phyloP scores from a whole-genome alignment of 2,888 invertebrate genomes.

The Lepeophtheirus nordmannii region DNA sequence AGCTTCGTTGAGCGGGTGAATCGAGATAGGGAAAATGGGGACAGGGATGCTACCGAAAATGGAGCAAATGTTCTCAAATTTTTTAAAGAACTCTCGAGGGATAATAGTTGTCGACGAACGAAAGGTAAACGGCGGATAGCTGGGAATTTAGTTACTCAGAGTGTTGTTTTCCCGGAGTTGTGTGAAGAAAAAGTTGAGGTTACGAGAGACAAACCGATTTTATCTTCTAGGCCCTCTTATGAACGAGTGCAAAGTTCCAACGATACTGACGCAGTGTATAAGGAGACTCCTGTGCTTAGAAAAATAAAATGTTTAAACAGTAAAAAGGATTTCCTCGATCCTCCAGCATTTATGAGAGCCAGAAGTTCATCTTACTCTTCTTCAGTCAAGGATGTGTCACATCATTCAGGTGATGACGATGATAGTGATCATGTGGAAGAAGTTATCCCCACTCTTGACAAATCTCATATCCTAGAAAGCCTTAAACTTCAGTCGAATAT shows the following conservation, averaged over 20 bases:
- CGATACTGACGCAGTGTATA: neutral
- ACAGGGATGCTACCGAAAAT: neutral
- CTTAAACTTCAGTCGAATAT: neutral
- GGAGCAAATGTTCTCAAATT: constrained; percentile 7
- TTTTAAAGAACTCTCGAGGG: constrained; percentile 10
- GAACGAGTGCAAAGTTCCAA: constrained; percentile 2
- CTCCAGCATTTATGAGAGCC: neutral
- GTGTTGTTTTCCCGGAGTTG: neutral
- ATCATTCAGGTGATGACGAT: neutral
- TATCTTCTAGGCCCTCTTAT: neutral
- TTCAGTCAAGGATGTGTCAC: neutral
- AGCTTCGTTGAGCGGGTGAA: neutral
- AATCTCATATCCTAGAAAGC: neutral
- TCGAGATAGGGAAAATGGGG: neutral
- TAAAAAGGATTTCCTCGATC: neutral
- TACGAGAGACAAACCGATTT: neutral
- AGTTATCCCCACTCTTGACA: neutral
- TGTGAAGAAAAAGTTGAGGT: neutral
- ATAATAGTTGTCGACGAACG: neutral
- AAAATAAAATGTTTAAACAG: neutral
- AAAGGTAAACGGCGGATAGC: neutral
- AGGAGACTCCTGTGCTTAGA: neutral
- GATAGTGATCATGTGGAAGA: neutral
- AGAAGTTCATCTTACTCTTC: constrained; percentile 6
- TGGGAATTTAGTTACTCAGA: neutral